Conservation (phyloP, 2,113 vertebrate species). For the Oceanites oceanicus region DNA sequence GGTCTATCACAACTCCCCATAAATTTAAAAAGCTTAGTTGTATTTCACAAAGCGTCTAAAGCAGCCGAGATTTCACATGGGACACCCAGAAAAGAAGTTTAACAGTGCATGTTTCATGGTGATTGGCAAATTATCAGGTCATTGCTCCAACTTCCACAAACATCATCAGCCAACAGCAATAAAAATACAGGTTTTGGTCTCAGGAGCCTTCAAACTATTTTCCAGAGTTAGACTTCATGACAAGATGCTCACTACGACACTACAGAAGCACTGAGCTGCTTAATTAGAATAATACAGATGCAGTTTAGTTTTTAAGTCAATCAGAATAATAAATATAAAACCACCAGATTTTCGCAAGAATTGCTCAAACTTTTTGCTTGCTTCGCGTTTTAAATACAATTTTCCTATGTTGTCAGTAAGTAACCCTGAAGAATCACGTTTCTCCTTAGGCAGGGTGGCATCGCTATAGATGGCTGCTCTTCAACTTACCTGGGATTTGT, state of each 20-base stretch:
- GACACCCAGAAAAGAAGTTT: not conserved
- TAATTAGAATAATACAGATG: slow-evolving; percentile 51
- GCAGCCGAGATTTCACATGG: slow-evolving; percentile 11
- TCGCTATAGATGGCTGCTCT: fast-evolving
- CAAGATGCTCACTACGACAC: slow-evolving; percentile 8
- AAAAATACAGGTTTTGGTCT: slow-evolving; percentile 65
- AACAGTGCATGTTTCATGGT: slow-evolving; percentile 34
- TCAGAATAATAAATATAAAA: slow-evolving; percentile 38
- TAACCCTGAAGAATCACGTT: not conserved
- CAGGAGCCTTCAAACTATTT: slow-evolving; percentile 60
- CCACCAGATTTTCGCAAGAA: not conserved
- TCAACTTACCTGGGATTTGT: not conserved
- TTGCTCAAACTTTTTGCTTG: not conserved
- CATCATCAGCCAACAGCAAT: slow-evolving; percentile 60
- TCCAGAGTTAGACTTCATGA: slow-evolving; percentile 44
- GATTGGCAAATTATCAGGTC: slow-evolving; percentile 71
- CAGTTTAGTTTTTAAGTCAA: not conserved
- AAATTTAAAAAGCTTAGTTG: not conserved
- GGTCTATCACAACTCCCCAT: not conserved
- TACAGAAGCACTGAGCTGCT: slow-evolving; percentile 40
- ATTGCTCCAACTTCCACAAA: slow-evolving; percentile 60
- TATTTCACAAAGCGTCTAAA: not conserved
- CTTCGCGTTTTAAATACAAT: not conserved
- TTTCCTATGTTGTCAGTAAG: not conserved
- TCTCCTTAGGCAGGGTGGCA: not conserved